These are phyloP conservation scores for Suricata suricatta DNA, from an alignment of 2,113 vertebrate genomes.

Conservation along the genomic window DNA sequence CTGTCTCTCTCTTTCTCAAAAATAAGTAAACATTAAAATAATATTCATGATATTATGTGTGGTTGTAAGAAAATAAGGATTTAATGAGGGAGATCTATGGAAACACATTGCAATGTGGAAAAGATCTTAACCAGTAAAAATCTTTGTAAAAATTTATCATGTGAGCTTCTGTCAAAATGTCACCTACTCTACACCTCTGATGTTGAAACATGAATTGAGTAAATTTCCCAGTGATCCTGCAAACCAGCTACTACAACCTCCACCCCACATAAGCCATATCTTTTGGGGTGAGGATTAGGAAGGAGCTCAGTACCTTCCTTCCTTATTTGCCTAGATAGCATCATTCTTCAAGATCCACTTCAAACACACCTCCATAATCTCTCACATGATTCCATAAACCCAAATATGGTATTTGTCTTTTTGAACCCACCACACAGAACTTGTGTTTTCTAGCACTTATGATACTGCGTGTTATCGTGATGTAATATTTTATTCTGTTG, in stretches of 20 bases:
- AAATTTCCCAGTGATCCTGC: not conserved
- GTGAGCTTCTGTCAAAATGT: not conserved
- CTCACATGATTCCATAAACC: not conserved
- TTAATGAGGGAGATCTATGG: not conserved
- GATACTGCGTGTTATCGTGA: not conserved
- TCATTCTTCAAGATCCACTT: not conserved
- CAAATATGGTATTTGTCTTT: not conserved
- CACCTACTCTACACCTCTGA: not conserved
- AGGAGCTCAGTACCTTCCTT: not conserved
- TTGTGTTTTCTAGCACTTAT: not conserved
- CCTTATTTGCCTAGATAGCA: not conserved
- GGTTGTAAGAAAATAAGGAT: not conserved
- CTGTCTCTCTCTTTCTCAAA: too few relatives aligned
- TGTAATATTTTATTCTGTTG: not conserved
- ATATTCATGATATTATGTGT: not conserved
- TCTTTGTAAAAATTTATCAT: not conserved
- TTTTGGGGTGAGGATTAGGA: not conserved
- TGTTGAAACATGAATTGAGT: not conserved
- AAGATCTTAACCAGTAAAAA: not conserved
- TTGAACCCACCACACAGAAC: not conserved
- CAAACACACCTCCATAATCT: not conserved
- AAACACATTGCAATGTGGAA: not conserved
- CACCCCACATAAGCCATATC: not conserved
- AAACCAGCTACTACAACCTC: not conserved
- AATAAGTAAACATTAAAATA: not conserved